phyloP scores from a whole-genome alignment of 2,888 invertebrate species.

The Dryomyza anilis region DNA sequence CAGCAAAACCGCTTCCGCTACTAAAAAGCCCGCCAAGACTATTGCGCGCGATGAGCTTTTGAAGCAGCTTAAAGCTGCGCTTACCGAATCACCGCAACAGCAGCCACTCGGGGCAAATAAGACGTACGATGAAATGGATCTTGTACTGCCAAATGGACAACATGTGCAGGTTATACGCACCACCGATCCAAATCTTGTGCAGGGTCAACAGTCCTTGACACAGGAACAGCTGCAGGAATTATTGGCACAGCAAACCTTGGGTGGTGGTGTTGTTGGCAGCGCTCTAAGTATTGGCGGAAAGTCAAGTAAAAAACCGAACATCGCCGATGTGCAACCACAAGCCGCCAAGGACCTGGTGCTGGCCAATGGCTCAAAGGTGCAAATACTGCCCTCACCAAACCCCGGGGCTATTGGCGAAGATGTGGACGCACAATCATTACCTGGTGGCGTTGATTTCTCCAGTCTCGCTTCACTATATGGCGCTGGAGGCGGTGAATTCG shows the following conservation, averaged over 20 bases:
- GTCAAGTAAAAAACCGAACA: too few relatives aligned
- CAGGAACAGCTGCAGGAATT: slow-evolving; percentile 62
- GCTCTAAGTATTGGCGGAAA: slow-evolving; percentile 34
- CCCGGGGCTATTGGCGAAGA: slow-evolving; percentile 64
- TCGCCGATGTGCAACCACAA: slow-evolving; percentile 51
- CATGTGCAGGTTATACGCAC: slow-evolving; percentile 76
- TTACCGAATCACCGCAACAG: slow-evolving; percentile 71
- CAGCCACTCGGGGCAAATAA: slow-evolving; percentile 69
- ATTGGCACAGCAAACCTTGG: slow-evolving; percentile 47
- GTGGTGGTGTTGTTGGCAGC: slow-evolving; percentile 24
- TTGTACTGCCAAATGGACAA: slow-evolving; percentile 76
- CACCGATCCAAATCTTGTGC: slow-evolving; percentile 71
- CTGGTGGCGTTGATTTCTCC: slow-evolving; percentile 53
- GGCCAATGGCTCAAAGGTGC: slow-evolving; percentile 76
- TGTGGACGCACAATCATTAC: slow-evolving; percentile 56
- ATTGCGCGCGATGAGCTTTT: slow-evolving; percentile 73
- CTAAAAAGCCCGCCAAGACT: slow-evolving; percentile 63
- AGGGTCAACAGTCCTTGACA: slow-evolving; percentile 63
- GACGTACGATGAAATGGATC: slow-evolving; percentile 75
- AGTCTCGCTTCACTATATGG: slow-evolving; percentile 56
- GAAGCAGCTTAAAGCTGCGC: slow-evolving; percentile 75
- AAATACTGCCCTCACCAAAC: slow-evolving; percentile 72
- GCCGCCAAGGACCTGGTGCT: slow-evolving; percentile 72
- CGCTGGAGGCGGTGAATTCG: slow-evolving; percentile 52
- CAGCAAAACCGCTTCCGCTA: slow-evolving; percentile 41